These are phyloP conservation scores for Calameuta idolon DNA, from an alignment of 2,888 invertebrate genomes.

Conservation along the genomic window DNA sequence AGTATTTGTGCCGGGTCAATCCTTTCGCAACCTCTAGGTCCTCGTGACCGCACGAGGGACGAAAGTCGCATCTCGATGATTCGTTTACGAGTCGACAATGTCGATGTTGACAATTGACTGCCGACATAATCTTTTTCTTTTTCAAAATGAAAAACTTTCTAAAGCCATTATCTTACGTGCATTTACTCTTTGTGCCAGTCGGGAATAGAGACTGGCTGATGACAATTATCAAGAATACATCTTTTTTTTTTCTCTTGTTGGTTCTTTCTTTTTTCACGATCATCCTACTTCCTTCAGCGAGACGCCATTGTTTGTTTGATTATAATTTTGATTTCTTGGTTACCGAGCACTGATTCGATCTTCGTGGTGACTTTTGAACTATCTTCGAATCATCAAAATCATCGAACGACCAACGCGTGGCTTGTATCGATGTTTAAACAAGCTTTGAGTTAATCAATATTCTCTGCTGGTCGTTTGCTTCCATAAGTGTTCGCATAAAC, in stretches of 20 bases:
- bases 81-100: conserved; percentile 12
- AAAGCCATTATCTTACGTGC: conserved; percentile 24
- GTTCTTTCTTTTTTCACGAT: neutral
- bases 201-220: neutral
- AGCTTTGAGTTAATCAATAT: neutral
- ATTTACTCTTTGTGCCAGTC: neutral
- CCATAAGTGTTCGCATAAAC: neutral
- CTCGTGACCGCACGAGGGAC: conserved; percentile 19
- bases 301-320: neutral
- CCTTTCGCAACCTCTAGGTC: conserved; percentile 38
- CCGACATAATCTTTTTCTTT: conserved; percentile 21
- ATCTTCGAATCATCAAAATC: neutral
- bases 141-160: conserved; percentile 33
- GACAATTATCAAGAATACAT: neutral
- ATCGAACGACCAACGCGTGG: neutral
- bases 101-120: conserved; percentile 8
- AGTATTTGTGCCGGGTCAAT: conserved; percentile 12
- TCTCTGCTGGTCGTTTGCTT: neutral
- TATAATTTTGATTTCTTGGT: neutral
- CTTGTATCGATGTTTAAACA: neutral
- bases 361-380: neutral
- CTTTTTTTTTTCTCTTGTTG: neutral
- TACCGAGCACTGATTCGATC: neutral
- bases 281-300: neutral
- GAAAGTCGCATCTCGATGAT: conserved; percentile 37